Percentiles rank a stretch among this genome's conserved stretches.
phyloP scores from a whole-genome alignment of 35 echinoderm and acorn worm genomes.

The Heliocidaris tuberculata region DNA sequence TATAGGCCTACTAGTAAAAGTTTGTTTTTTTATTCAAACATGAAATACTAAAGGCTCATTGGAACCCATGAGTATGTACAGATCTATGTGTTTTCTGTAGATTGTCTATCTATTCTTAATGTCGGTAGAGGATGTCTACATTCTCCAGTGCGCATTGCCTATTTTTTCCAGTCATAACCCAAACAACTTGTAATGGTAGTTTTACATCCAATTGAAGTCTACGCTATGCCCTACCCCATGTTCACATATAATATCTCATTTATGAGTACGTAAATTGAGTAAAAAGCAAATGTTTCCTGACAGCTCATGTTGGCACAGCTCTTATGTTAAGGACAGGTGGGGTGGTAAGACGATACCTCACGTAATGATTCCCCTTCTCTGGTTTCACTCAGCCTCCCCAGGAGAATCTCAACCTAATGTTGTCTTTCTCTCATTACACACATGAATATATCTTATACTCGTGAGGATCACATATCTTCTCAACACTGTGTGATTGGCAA shows the following conservation, averaged over 20 bases:
- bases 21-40: too few relatives aligned
- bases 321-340: neutral
- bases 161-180: neutral
- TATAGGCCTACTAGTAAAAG: too few relatives aligned
- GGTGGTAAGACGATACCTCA: neutral
- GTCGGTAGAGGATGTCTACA: too few relatives aligned
- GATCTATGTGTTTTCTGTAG: too few relatives aligned
- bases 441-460: neutral
- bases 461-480: too few relatives aligned
- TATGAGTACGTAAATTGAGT: neutral
- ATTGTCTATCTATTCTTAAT: too few relatives aligned
- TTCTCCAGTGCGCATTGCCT: too few relatives aligned
- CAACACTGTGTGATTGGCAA: too few relatives aligned
- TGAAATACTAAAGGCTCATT: too few relatives aligned
- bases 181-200: neutral
- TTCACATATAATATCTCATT: neutral
- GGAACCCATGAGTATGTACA: too few relatives aligned
- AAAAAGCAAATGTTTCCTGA: neutral
- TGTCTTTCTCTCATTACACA: neutral
- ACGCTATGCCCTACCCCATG: neutral
- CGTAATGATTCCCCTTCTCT: neutral
- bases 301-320: neutral
- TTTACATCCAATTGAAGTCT: neutral
- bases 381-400: neutral
- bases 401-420: neutral